These are phyloP conservation scores for Cardiocondyla obscurior DNA, from an alignment of 1,140 invertebrate genomes.

Conservation along the genomic window DNA sequence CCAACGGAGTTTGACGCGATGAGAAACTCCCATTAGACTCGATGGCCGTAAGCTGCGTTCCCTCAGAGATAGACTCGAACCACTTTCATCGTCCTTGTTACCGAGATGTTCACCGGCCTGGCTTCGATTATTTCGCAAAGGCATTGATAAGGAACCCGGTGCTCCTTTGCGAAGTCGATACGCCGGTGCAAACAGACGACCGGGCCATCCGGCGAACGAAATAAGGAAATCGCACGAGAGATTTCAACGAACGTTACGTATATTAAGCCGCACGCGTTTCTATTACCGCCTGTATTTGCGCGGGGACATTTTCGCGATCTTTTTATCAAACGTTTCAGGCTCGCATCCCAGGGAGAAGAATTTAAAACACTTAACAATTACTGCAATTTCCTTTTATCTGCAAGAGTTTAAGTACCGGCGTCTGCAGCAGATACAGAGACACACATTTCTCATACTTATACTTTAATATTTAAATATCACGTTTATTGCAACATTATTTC, in stretches of 20 bases:
- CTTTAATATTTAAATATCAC: background rate
- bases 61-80: constrained; percentile 44
- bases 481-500: background rate
- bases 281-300: background rate
- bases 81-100: constrained; percentile 33
- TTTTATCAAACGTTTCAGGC: background rate
- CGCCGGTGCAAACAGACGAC: constrained; percentile 38
- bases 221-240: constrained; percentile 59
- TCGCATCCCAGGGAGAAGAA: background rate
- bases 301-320: background rate
- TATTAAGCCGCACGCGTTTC: constrained; percentile 38
- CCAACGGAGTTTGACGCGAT: constrained; percentile 50
- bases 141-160: constrained; percentile 40
- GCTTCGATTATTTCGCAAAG: constrained; percentile 53
- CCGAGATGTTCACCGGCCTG: constrained; percentile 38
- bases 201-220: constrained; percentile 1
- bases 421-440: background rate
- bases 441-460: background rate
- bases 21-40: constrained; percentile 57
- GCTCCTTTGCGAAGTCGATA: constrained; percentile 31
- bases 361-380: background rate
- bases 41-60: constrained; percentile 51
- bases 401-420: background rate
- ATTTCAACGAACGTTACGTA: constrained; percentile 63
- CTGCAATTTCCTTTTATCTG: background rate